phyloP scores from a whole-genome alignment of 2,888 invertebrate genomes.

The Eupithecia vulgata region DNA sequence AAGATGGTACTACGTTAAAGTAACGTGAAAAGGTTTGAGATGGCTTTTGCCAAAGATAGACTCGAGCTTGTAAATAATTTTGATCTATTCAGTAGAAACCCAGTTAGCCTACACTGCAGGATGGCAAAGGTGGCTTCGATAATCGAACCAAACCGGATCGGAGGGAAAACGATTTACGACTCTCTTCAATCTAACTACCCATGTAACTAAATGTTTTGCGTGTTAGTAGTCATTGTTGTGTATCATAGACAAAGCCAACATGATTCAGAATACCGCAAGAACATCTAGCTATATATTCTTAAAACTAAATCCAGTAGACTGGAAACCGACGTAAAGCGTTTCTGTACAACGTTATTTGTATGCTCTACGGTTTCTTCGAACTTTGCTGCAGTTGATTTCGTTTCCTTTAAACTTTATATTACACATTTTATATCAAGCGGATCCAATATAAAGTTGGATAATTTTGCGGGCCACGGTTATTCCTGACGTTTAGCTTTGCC shows the following conservation, averaged over 20 bases:
- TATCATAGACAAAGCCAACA: background rate
- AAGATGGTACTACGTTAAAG: background rate
- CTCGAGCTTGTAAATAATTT: background rate
- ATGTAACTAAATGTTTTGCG: background rate
- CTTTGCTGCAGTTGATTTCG: slow-evolving; percentile 44
- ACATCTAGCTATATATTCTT: slow-evolving; percentile 43
- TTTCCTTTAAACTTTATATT: slow-evolving; percentile 44
- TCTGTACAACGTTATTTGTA: slow-evolving; percentile 42
- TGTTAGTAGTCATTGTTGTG: background rate
- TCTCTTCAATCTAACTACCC: background rate
- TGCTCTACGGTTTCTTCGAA: slow-evolving; percentile 39
- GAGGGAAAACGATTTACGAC: background rate
- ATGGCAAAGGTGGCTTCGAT: background rate
- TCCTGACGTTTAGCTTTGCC: slow-evolving; percentile 17
- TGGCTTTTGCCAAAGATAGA: background rate
- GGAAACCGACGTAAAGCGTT: slow-evolving; percentile 47
- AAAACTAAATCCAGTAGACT: slow-evolving; percentile 50
- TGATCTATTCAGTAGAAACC: background rate
- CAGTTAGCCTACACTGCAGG: background rate
- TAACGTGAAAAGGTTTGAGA: background rate
- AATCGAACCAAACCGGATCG: background rate
- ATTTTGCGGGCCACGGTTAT: slow-evolving; percentile 13
- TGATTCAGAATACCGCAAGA: slow-evolving; percentile 22
- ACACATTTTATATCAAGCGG: slow-evolving; percentile 34
- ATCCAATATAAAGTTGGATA: slow-evolving; percentile 39